Conservation (phyloP, 2,797 vertebrate genomes). For the Dendrocincla fuliginosa region DNA sequence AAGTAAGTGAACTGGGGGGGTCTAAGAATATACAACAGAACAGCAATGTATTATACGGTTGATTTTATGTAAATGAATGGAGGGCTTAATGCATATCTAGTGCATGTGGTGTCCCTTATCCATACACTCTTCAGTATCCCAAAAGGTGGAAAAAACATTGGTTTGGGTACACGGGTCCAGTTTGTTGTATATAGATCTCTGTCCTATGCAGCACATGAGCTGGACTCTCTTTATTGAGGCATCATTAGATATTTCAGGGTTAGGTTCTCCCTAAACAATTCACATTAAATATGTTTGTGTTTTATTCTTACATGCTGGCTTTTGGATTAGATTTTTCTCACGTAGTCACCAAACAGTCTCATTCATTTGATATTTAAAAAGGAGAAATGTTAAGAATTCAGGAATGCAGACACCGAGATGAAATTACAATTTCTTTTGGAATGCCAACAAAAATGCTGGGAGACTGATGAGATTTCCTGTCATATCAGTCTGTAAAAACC, state of each 20-base stretch:
- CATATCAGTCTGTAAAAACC: conserved; percentile 77
- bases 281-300: neutral
- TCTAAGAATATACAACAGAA: neutral
- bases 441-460: conserved; percentile 81
- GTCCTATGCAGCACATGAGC: neutral
- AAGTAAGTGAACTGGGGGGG: neutral
- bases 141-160: neutral
- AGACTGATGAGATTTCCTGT: conserved; percentile 84
- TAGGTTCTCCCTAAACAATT: neutral
- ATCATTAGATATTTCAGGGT: neutral
- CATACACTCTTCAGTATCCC: neutral
- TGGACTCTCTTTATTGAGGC: neutral
- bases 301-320: neutral
- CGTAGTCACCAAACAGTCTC: conserved; percentile 65
- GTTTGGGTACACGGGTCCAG: neutral
- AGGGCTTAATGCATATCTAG: neutral
- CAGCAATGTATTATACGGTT: neutral
- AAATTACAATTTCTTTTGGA: conserved; percentile 83
- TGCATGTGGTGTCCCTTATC: neutral
- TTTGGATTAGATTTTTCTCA: conserved; percentile 44
- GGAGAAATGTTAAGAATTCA: conserved; percentile 85
- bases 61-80: neutral
- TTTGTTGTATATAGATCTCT: rapidly evolving
- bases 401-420: conserved; percentile 83
- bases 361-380: conserved; percentile 79